Percentiles rank a stretch among this genome's conserved stretches.
These are phyloP conservation scores for Uloborus diversus DNA, from an alignment of 1,140 invertebrate species.

Conservation along the genomic window DNA sequence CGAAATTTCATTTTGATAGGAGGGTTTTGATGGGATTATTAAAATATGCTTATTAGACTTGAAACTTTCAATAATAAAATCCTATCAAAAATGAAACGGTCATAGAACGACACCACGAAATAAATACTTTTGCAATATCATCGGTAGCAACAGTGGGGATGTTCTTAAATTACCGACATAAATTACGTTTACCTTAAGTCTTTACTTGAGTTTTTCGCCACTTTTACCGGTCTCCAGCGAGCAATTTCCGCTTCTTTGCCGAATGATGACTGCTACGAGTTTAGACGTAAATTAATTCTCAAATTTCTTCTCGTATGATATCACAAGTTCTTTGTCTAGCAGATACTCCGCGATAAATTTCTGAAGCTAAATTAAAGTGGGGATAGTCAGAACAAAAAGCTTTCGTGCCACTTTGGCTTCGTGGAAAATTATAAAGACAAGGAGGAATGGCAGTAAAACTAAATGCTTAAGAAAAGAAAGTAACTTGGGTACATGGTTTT, in stretches of 20 bases:
- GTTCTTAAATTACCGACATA: slow-evolving; percentile 37
- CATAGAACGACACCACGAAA: too few species aligned
- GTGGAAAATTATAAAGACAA: too few species aligned
- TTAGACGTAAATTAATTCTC: slow-evolving; percentile 21
- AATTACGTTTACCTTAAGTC: slow-evolving; percentile 44
- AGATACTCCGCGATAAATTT: background rate
- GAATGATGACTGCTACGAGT: slow-evolving; percentile 18
- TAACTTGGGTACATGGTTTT: too few species aligned
- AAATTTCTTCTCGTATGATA: slow-evolving; percentile 36
- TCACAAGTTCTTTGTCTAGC: slow-evolving; percentile 16
- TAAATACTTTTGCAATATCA: slow-evolving; percentile 2
- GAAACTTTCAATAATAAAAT: too few species aligned
- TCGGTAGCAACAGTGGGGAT: slow-evolving; percentile 10
- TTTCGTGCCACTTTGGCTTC: too few species aligned
- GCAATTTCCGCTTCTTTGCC: slow-evolving; percentile 24
- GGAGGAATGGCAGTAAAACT: too few species aligned
- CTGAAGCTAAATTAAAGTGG: slow-evolving; percentile 3
- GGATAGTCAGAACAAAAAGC: too few species aligned
- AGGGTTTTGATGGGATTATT: too few species aligned
- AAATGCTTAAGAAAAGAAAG: too few species aligned
- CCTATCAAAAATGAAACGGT: too few species aligned
- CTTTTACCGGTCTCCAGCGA: slow-evolving; percentile 16
- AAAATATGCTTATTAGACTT: too few species aligned
- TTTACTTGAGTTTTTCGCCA: slow-evolving; percentile 22
- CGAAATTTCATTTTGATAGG: too few species aligned